A percentile compares a stretch with the other conserved stretches of the same genome.
Conservation (phyloP, 2,888 invertebrate genomes). For the Ptychoptera contaminata region DNA sequence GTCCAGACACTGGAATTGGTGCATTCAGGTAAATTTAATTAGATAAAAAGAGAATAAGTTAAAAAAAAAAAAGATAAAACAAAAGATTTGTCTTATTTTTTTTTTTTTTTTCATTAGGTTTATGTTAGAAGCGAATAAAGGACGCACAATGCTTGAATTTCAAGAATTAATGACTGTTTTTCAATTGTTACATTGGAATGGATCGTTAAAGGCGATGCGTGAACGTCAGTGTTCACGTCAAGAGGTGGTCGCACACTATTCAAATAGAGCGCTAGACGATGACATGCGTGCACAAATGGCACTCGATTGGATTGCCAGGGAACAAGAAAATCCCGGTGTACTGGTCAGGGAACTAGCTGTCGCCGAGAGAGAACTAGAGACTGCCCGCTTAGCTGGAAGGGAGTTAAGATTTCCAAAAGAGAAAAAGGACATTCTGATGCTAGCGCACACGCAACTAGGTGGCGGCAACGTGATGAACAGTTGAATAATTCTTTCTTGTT, state of each 20-base stretch:
- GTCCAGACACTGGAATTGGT: slow-evolving; percentile 54
- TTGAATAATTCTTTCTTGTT: slow-evolving; percentile 7
- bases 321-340: slow-evolving; percentile 57
- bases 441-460: slow-evolving; percentile 71
- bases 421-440: slow-evolving; percentile 83
- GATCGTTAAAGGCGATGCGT: slow-evolving; percentile 88
- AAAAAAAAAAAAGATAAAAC: not conserved
- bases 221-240: slow-evolving; percentile 88
- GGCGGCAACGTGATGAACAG: slow-evolving; percentile 18
- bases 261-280: slow-evolving; percentile 80
- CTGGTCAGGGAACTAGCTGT: slow-evolving; percentile 65
- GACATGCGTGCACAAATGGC: slow-evolving; percentile 96
- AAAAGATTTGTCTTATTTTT: not conserved
- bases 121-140: slow-evolving; percentile 67
- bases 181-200: slow-evolving; percentile 91
- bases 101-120: slow-evolving; percentile 33
- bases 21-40: slow-evolving; percentile 39
- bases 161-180: slow-evolving; percentile 97
- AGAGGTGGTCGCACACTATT: slow-evolving; percentile 86
- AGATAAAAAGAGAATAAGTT: not conserved
- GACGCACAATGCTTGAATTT: slow-evolving; percentile 89
- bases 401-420: slow-evolving; percentile 90
- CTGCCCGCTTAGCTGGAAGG: slow-evolving; percentile 72
- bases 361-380: slow-evolving; percentile 74
- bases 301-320: slow-evolving; percentile 80